These are phyloP conservation scores for Drosophila heteroneura DNA, from an alignment of 2,888 invertebrate species.

Conservation along the genomic window DNA sequence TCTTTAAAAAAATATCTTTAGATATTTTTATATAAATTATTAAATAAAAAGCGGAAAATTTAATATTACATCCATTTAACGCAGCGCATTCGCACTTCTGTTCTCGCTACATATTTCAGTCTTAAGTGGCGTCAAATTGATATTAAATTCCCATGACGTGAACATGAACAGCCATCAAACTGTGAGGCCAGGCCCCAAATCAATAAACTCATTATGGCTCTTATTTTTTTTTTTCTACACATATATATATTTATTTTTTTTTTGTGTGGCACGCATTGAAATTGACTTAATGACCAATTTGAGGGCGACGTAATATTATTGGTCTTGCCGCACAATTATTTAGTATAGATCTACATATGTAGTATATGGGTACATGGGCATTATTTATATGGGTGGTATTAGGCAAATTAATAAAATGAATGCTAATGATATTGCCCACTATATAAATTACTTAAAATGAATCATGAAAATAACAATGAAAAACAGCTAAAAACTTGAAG, in stretches of 20 bases:
- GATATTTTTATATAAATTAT: neutral
- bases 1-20: neutral
- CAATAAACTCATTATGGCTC: constrained; percentile 63
- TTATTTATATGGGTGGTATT: constrained; percentile 11
- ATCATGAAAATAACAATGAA: constrained; percentile 4
- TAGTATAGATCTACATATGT: constrained; percentile 19
- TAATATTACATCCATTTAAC: neutral
- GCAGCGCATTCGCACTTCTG: neutral
- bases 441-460: constrained; percentile 27
- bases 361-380: neutral
- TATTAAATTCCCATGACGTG: constrained; percentile 63
- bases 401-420: constrained; percentile 53
- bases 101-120: constrained; percentile 33
- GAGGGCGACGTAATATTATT: constrained; percentile 47
- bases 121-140: constrained; percentile 64
- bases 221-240: constrained; percentile 18
- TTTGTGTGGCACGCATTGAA: constrained; percentile 44
- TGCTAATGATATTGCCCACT: constrained; percentile 46
- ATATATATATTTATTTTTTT: constrained; percentile 6
- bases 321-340: constrained; percentile 35
- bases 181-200: constrained; percentile 47
- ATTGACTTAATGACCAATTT: constrained; percentile 64
- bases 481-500: neutral
- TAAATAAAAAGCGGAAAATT: neutral
- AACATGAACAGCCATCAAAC: constrained; percentile 41